Evolutionary conservation across 2,113 vertebrate genomes (phyloP), one percentile per base, ranked within the genome.

Genomic region (Prunella fulvescens): DNA sequence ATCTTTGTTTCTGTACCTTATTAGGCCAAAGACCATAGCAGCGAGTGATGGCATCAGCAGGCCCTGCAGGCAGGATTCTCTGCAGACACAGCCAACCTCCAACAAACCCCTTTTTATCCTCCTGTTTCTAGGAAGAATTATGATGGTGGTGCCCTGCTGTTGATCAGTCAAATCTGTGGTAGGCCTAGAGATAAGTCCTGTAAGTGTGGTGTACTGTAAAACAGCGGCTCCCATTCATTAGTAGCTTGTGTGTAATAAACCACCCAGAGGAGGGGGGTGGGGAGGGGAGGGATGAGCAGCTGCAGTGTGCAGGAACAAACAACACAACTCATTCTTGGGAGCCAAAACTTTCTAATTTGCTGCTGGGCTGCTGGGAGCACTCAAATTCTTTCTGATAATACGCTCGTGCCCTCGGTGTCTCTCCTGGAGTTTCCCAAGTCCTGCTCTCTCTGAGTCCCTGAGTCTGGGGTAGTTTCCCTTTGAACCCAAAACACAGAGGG

Each of bases 81-180:
- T 94, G 97, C 98, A 97, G 95, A 97, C 97, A 97, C 98, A 98
- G 97, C 97, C 98, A 98, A 97, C 97, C 97, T 97, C 97, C 98
- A 98, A 99, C 98, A 99, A 98, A 98, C 98, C 98, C 98, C 97
- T 98, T 98, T 98, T 98, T 99, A 98, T 99, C 97, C 98, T 97
- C 97, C 96, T 95, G 97, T 98, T 98, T 97, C 97, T 97, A 97
- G 97, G 97, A 98, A 98, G 98, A 98, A 98, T 98, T 98, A 98
- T 98, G 98, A 97, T 97, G 98, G 97, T 95, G 85, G 96, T 97
- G 97, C 97, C 97, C 97, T 97, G 98, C 98, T 97, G 98, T 96
- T 98, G 98, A 98, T 98, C 97, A 98, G 98, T 98, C 97, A 98
- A 96, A 98, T 98, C 97, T 98, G 98, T 97, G 98, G 97, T 98